Base-by-base conservation (phyloP, 2,888 invertebrate species). In the Vanessa cardui region DNA sequence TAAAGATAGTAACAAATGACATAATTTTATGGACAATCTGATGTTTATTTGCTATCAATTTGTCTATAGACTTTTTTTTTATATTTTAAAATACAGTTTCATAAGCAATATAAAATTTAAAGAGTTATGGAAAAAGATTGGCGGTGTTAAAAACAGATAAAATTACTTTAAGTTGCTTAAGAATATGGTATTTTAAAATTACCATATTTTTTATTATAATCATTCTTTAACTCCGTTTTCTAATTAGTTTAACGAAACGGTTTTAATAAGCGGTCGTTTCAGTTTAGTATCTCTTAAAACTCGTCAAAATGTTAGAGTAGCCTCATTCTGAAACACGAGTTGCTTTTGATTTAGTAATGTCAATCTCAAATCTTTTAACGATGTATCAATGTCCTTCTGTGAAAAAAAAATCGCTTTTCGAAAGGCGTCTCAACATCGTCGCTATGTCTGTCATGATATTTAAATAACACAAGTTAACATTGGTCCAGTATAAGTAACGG, bases 401-500 rank as follows among this genome's bases (percentile, higher is more conserved):
- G 74, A 81, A 85, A 87, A 78, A 26, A 89, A 87, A 86, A 83
- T 80, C 78, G 77, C 81, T 83, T 89, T 90, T 90, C 84, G 90
- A 91, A 92, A 92, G 91, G 86, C 83, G 85, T 82, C 82, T 80
- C 73, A 74, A 74, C 75, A 76, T 84, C 81, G 84, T 84, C 82
- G 81, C 80, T 80, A 75, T 78, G 78, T 82, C 80, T 82, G 81
- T 80, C 75, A 81, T 90, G 91, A 80, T 92, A 89, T 92, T 92
- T 92, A 92, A 92, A 92, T 90, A 90, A 89, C 92, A 92, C 90
- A 83, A 88, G 92, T 92, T 92, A 86, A 89, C 92, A 92, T 92
- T 92, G 92, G 89, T 91, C 87, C 87, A 84, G 82, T 84, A 83
- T 84, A 82, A 84, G 82, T 76, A 81, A 62, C 78, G 87, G 76